phyloP scores from a whole-genome alignment of 1,140 invertebrate species.

The Elymnias hypermnestra region DNA sequence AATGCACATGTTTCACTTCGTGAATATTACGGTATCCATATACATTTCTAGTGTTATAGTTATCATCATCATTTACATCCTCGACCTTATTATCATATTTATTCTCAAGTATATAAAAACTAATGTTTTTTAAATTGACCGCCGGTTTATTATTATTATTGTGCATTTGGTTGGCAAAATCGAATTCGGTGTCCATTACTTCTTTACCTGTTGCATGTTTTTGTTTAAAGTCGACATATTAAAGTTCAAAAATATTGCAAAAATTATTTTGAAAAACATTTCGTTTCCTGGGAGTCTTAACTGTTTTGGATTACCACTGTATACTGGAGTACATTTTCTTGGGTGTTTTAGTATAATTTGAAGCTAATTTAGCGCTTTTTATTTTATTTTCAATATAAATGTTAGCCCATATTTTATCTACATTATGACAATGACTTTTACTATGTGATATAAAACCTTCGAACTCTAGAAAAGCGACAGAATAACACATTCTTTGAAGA shows the following conservation, averaged over 20 bases:
- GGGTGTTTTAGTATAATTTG: not conserved
- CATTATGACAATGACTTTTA: too few species aligned
- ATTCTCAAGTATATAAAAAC: not conserved
- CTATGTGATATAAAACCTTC: too few species aligned
- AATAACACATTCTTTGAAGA: too few species aligned
- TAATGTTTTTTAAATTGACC: not conserved
- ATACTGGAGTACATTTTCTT: not conserved
- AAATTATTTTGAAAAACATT: constrained; percentile 2
- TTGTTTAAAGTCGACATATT: not conserved
- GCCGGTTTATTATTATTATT: not conserved
- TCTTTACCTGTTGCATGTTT: not conserved
- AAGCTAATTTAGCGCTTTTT: too few species aligned
- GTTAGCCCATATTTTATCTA: too few species aligned
- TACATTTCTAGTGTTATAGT: too few species aligned
- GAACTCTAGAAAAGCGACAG: too few species aligned
- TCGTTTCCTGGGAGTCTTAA: too few species aligned
- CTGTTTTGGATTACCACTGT: too few species aligned
- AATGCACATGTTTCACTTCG: not conserved
- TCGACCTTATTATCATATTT: not conserved
- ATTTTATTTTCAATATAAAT: too few species aligned
- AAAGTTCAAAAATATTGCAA: not conserved
- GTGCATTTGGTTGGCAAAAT: not conserved
- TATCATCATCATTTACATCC: too few species aligned
- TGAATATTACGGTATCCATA: too few species aligned
- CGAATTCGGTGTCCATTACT: not conserved